Evolutionary conservation across 2,888 invertebrate species (phyloP).

Genomic region (Dryococelus australis): DNA sequence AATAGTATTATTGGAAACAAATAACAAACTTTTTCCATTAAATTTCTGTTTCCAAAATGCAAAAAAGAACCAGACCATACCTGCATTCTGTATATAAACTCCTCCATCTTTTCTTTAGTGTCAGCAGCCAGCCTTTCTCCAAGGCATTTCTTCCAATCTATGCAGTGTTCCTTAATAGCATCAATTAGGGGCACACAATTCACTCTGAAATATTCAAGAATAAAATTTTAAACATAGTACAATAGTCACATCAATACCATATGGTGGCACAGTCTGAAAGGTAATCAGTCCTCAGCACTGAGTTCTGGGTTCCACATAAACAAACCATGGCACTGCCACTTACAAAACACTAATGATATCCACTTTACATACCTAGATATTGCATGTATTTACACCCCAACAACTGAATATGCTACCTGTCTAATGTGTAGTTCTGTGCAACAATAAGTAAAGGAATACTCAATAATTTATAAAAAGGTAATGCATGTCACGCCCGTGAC

Average conservation of each 20-base stretch:
- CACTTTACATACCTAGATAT: too few relatives aligned
- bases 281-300: too few relatives aligned
- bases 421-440: too few relatives aligned
- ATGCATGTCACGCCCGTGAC: too few relatives aligned
- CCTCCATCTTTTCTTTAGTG: constrained; percentile 72
- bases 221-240: background rate
- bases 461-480: too few relatives aligned
- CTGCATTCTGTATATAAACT: constrained; percentile 61
- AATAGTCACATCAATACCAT: background rate
- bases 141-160: constrained; percentile 79
- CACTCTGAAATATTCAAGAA: constrained; percentile 57
- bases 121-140: constrained; percentile 73
- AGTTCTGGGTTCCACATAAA: background rate
- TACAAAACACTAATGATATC: too few relatives aligned
- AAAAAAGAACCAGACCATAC: constrained; percentile 23
- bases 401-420: too few relatives aligned
- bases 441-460: too few relatives aligned
- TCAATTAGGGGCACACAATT: constrained; percentile 75
- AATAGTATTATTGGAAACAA: too few relatives aligned
- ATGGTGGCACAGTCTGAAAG: too few relatives aligned
- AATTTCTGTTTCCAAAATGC: background rate
- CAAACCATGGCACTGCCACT: background rate
- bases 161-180: constrained; percentile 75
- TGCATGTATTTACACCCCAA: too few relatives aligned
- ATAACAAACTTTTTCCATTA: too few relatives aligned